Conservation (phyloP, 2,888 invertebrate species). For the Agrochola circellaris region DNA sequence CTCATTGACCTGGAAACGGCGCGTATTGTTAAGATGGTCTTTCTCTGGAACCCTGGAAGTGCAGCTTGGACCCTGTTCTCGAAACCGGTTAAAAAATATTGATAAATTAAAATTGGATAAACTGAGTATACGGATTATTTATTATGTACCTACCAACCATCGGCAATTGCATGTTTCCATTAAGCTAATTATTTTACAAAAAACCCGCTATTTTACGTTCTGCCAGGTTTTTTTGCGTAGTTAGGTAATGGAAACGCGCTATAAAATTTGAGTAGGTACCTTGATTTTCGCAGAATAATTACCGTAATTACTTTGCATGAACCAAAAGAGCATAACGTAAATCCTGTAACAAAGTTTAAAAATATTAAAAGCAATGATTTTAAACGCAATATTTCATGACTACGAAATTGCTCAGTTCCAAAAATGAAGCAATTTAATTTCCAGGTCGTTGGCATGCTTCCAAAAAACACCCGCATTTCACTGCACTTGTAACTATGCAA, state of each 20-base stretch:
- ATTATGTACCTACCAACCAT: not conserved
- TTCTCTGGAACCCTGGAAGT: not conserved
- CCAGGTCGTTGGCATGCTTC: slow-evolving; percentile 41
- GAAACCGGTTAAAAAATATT: not conserved
- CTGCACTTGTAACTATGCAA: slow-evolving; percentile 44
- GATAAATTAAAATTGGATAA: not conserved
- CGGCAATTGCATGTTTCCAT: not conserved
- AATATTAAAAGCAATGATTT: slow-evolving; percentile 5
- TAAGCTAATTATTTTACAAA: too few species aligned
- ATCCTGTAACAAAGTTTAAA: slow-evolving; percentile 13
- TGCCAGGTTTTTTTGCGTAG: not conserved
- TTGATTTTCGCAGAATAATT: not conserved
- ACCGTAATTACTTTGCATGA: not conserved
- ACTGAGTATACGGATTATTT: not conserved
- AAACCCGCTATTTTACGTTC: not conserved
- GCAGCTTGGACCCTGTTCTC: not conserved
- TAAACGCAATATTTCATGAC: slow-evolving; percentile 14
- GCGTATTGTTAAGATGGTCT: not conserved
- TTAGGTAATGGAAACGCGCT: not conserved
- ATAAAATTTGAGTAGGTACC: not conserved
- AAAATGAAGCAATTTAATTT: slow-evolving; percentile 40
- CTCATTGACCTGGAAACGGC: not conserved
- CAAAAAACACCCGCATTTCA: slow-evolving; percentile 41
- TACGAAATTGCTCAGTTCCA: slow-evolving; percentile 25
- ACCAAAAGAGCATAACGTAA: slow-evolving; percentile 3